Evolutionary conservation across 2,797 vertebrate species (phyloP).

Genomic region (Sylvilagus floridanus): DNA sequence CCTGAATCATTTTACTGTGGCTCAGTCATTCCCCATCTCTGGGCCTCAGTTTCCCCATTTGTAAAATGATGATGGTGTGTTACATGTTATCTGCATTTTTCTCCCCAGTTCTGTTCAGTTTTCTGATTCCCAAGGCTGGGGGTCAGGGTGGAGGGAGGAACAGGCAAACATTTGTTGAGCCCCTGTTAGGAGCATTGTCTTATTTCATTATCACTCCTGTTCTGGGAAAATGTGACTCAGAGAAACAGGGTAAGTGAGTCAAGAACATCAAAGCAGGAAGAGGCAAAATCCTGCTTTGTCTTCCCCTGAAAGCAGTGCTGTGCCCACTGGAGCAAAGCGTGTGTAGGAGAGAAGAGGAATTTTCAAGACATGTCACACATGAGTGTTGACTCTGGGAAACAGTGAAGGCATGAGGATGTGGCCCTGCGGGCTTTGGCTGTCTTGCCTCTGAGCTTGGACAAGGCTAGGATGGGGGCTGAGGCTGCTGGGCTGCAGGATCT

Average conservation of each 20-base stretch:
- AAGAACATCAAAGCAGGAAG: not conserved
- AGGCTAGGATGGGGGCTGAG: not conserved
- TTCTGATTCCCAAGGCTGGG: not conserved
- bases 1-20: not conserved
- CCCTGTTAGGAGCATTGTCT: not conserved
- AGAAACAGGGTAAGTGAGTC: not conserved
- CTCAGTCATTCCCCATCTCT: no score
- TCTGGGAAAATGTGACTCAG: not conserved
- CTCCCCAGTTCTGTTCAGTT: not conserved
- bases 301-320: not conserved
- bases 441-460: not conserved
- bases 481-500: not conserved
- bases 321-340: not conserved
- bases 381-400: not conserved
- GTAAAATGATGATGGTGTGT: not conserved
- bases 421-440: not conserved
- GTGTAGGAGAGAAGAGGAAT: not conserved
- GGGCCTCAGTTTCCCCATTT: not conserved
- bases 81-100: slow-evolving; percentile 54
- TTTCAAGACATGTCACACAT: not conserved
- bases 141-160: not conserved
- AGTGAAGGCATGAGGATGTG: not conserved
- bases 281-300: not conserved
- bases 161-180: not conserved
- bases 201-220: not conserved